Conservation (phyloP, 2,113 vertebrate genomes). For the Serinus canaria region DNA sequence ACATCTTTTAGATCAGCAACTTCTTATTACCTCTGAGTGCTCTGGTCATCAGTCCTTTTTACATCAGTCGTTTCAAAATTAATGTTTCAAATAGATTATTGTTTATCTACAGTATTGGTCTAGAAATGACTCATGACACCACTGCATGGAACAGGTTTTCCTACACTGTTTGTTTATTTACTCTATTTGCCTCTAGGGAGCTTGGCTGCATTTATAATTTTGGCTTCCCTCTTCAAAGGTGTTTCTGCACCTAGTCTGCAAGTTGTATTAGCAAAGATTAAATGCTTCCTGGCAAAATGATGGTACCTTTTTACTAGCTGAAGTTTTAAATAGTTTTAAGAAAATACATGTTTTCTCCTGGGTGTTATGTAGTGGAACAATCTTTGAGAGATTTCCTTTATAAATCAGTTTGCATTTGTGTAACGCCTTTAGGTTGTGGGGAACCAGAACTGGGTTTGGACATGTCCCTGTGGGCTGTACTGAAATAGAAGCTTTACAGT, state of each 20-base stretch:
- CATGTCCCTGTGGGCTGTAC: neutral
- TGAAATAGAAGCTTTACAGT: neutral
- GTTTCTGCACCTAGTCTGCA: neutral
- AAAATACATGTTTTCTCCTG: neutral
- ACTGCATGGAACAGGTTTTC: neutral
- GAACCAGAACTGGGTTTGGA: rapidly evolving
- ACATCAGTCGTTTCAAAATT: neutral
- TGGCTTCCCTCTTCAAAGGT: neutral
- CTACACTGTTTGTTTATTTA: neutral
- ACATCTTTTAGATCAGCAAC: neutral
- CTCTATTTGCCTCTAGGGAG: neutral
- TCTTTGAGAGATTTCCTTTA: neutral
- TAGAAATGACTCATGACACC: neutral
- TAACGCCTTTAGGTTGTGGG: neutral
- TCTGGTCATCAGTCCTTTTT: neutral
- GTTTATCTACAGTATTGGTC: neutral
- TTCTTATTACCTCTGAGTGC: neutral
- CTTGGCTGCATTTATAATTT: neutral
- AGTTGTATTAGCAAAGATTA: neutral
- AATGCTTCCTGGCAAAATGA: neutral
- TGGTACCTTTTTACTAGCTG: neutral
- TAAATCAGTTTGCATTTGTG: neutral
- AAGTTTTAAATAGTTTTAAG: neutral
- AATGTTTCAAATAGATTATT: neutral
- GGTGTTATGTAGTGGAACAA: neutral